Evolutionary conservation across 2,113 vertebrate genomes (phyloP).

Genomic region (Eonycteris spelaea): DNA sequence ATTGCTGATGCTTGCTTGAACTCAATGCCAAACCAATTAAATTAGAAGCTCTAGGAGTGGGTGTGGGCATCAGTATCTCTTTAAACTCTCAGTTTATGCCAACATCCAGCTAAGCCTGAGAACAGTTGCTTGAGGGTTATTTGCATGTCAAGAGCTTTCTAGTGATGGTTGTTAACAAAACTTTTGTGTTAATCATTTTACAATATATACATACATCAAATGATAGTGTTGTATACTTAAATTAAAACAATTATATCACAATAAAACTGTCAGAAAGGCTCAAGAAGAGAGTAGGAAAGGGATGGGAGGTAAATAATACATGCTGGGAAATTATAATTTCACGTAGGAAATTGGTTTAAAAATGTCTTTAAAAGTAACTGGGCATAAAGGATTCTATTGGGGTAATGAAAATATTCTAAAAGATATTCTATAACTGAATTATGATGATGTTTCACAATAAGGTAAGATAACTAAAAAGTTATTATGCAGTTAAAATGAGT

Average conservation of each 20-base stretch:
- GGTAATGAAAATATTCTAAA: neutral
- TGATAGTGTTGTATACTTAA: neutral
- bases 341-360: neutral
- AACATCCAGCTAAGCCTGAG: neutral
- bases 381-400: neutral
- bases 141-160: neutral
- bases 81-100: neutral
- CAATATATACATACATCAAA: neutral
- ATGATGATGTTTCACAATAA: neutral
- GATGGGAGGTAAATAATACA: neutral
- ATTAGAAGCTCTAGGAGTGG: neutral
- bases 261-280: neutral
- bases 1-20: neutral
- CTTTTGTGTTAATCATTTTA: neutral
- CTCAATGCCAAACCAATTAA: neutral
- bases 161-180: neutral
- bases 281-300: neutral
- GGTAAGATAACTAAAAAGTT: neutral
- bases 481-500: neutral
- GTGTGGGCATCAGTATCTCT: neutral
- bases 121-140: neutral
- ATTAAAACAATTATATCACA: neutral
- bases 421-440: neutral
- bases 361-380: neutral
- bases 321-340: neutral